Conservation (phyloP, 2,888 invertebrate genomes). For the Colletes collaris region DNA sequence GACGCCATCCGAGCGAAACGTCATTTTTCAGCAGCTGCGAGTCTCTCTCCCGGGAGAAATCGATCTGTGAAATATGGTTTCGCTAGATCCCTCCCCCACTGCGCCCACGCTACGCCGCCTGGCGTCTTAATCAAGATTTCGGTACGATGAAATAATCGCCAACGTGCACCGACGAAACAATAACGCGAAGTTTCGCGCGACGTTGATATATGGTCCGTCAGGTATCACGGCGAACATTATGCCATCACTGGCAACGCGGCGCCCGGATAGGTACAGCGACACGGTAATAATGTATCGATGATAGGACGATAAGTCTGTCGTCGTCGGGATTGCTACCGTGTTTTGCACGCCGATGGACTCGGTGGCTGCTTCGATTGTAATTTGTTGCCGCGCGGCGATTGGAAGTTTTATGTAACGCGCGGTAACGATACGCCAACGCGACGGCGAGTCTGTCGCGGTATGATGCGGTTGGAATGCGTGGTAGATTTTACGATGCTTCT, state of each 20-base stretch:
- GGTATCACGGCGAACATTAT: conserved; percentile 23
- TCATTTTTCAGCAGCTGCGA: conserved; percentile 57
- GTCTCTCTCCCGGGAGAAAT: conserved; percentile 47
- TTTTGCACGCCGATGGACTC: conserved; percentile 9
- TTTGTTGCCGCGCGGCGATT: conserved; percentile 25
- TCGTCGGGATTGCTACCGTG: conserved; percentile 16
- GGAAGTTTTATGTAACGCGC: neutral
- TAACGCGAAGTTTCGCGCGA: conserved; percentile 16
- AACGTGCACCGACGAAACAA: conserved; percentile 6
- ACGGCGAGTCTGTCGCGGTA: neutral
- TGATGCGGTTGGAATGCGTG: neutral
- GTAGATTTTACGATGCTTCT: neutral
- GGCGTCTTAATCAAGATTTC: conserved; percentile 56
- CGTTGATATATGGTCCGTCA: conserved; percentile 38
- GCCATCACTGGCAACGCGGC: conserved; percentile 23
- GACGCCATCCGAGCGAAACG: conserved; percentile 59
- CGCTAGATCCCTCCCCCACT: conserved; percentile 4
- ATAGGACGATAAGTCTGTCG: conserved; percentile 40
- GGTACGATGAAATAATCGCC: conserved; percentile 44
- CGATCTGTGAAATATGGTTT: conserved; percentile 60
- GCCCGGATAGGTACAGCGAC: conserved; percentile 2
- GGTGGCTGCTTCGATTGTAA: conserved; percentile 22
- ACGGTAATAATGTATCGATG: conserved; percentile 40
- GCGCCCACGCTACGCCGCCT: conserved; percentile 2
- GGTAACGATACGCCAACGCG: conserved; percentile 3